These are phyloP conservation scores for Orius insidiosus DNA, from an alignment of 1,140 invertebrate genomes.

Conservation along the genomic window DNA sequence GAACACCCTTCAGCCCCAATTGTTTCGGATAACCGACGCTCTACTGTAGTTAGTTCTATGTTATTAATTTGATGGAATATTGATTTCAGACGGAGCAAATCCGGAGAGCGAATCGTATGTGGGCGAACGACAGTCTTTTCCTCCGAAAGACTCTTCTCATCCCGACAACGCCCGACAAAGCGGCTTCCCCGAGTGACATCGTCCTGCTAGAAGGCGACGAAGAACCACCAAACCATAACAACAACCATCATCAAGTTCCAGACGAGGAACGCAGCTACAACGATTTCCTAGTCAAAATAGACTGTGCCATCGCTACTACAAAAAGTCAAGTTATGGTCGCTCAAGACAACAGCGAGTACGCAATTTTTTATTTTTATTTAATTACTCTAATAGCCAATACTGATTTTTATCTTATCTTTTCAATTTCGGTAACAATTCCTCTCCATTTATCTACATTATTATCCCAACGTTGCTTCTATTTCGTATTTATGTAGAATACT, in stretches of 20 bases:
- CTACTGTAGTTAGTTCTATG: no score
- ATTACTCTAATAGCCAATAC: no score
- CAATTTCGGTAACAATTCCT: no score
- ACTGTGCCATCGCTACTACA: slow-evolving; percentile 66
- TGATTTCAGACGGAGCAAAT: slow-evolving; percentile 68
- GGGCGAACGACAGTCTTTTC: slow-evolving; percentile 66
- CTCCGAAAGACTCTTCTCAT: slow-evolving; percentile 20
- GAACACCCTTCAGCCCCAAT: no score
- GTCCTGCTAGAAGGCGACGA: not conserved
- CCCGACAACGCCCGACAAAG: slow-evolving; percentile 15
- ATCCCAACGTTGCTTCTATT: no score
- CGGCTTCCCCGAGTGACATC: slow-evolving; percentile 10
- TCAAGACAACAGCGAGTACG: slow-evolving; percentile 61
- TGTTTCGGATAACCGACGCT: no score
- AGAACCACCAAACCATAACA: slow-evolving; percentile 4
- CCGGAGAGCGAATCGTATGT: slow-evolving; percentile 67
- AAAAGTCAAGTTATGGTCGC: slow-evolving; percentile 69
- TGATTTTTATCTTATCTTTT: no score
- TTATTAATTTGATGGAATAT: no score
- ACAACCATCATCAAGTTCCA: slow-evolving; percentile 24
- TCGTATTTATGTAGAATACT: no score
- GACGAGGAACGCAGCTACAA: slow-evolving; percentile 50
- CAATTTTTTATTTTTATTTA: slow-evolving; percentile 24
- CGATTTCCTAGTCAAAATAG: slow-evolving; percentile 73
- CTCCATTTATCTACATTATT: no score